Conservation (phyloP, 2,113 vertebrate genomes). For the Rana temporaria region DNA sequence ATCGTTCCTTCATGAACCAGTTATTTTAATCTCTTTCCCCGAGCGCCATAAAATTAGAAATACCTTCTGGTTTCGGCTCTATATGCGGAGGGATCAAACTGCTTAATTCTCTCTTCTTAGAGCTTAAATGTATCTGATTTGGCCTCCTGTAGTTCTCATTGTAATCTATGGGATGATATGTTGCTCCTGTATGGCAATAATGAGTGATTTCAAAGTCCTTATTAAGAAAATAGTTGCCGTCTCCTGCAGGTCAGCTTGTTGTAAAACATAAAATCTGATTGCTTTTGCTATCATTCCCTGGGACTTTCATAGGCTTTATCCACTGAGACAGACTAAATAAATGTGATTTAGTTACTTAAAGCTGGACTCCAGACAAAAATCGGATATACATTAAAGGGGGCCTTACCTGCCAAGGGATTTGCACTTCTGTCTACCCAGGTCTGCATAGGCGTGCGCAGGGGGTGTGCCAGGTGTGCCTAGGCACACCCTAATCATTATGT, state of each 20-base stretch:
- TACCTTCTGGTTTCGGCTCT: slow-evolving; percentile 24
- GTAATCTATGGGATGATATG: slow-evolving; percentile 29
- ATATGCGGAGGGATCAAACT: slow-evolving; percentile 38
- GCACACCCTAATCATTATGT: too few species aligned
- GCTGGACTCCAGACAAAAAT: too few species aligned
- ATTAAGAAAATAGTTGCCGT: background rate
- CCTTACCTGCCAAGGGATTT: too few species aligned
- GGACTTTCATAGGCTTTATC: background rate
- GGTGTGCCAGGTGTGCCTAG: too few species aligned
- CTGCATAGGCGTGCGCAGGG: too few species aligned
- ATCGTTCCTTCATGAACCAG: slow-evolving; percentile 37
- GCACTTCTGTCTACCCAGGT: too few species aligned
- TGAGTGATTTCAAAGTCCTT: slow-evolving; percentile 13
- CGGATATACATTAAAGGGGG: too few species aligned
- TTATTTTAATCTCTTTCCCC: slow-evolving; percentile 48
- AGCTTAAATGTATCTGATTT: slow-evolving; percentile 39
- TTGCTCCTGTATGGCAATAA: background rate
- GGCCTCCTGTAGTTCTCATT: slow-evolving; percentile 25
- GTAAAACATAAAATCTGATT: slow-evolving; percentile 8
- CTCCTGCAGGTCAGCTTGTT: background rate
- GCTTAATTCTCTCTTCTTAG: slow-evolving; percentile 30
- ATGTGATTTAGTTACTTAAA: background rate
- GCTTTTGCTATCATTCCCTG: background rate
- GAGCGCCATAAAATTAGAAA: slow-evolving; percentile 43
- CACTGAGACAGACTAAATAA: background rate